phyloP scores from a whole-genome alignment of 2,888 invertebrate genomes.

The Brenthis hecate region DNA sequence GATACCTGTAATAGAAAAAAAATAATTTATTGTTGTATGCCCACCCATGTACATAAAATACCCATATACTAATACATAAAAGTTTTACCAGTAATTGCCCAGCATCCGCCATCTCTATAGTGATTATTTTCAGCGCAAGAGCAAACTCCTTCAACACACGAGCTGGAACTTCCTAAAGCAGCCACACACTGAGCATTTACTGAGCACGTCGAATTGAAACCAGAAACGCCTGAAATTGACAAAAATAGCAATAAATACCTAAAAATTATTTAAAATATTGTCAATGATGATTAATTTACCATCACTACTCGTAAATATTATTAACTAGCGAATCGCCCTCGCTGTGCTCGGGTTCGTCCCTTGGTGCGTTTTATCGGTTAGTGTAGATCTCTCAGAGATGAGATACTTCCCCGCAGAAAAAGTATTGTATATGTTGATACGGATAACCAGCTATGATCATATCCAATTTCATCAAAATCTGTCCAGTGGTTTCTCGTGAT shows the following conservation, averaged over 20 bases:
- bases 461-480: no score
- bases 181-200: conserved; percentile 56
- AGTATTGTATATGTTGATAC: no score
- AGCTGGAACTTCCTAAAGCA: conserved; percentile 48
- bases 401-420: no score
- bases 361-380: no score
- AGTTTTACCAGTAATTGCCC: conserved; percentile 58
- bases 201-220: conserved; percentile 46
- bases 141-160: conserved; percentile 53
- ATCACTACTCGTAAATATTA: no score
- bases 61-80: not conserved
- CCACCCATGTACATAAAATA: no score
- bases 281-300: no score
- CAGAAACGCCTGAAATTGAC: conserved; percentile 44
- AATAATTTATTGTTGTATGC: conserved; percentile 10
- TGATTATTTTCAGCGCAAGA: conserved; percentile 51
- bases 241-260: not conserved
- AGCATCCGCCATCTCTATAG: conserved; percentile 58
- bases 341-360: no score
- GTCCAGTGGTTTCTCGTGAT: no score
- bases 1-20: conserved; percentile 50
- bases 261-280: no score
- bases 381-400: no score
- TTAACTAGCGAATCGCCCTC: not conserved
- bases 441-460: no score